A percentile compares a stretch with the other conserved stretches of the same genome.
phyloP scores from a whole-genome alignment of 2,797 vertebrate species.

The Anas flavirostris region DNA sequence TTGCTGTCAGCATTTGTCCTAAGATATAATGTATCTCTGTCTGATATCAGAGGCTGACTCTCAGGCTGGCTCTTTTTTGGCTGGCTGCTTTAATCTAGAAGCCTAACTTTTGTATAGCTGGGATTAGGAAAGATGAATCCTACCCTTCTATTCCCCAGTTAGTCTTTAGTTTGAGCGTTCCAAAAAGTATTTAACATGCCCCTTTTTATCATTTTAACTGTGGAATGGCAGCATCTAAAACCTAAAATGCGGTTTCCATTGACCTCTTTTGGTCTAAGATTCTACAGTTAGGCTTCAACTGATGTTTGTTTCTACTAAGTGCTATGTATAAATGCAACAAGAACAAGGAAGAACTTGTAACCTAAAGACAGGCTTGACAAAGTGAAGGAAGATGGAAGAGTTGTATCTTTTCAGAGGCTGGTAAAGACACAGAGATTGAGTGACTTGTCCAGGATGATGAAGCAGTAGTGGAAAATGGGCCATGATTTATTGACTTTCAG shows the following conservation, averaged over 20 bases:
- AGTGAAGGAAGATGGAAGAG: not conserved
- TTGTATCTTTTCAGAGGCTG: not conserved
- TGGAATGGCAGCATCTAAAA: not conserved
- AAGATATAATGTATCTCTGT: not conserved
- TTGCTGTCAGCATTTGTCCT: not conserved
- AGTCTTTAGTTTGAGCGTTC: not conserved
- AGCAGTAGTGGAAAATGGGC: not conserved
- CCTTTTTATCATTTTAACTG: not conserved
- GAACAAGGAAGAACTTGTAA: not conserved
- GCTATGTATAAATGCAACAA: not conserved
- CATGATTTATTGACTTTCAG: not conserved
- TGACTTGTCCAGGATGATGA: slow-evolving; percentile 32
- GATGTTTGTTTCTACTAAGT: not conserved
- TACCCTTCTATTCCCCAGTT: not conserved
- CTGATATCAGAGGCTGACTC: not conserved
- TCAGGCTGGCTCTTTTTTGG: not conserved
- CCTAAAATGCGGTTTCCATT: not conserved
- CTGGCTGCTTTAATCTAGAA: not conserved
- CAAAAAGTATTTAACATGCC: not conserved
- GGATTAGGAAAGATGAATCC: not conserved
- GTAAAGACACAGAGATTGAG: slow-evolving; percentile 16
- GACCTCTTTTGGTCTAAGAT: not conserved
- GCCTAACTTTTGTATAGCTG: not conserved
- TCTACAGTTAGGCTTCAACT: not conserved
- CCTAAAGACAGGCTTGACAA: not conserved